Conservation (phyloP, 2,113 vertebrate genomes). For the Erythrocebus patas region DNA sequence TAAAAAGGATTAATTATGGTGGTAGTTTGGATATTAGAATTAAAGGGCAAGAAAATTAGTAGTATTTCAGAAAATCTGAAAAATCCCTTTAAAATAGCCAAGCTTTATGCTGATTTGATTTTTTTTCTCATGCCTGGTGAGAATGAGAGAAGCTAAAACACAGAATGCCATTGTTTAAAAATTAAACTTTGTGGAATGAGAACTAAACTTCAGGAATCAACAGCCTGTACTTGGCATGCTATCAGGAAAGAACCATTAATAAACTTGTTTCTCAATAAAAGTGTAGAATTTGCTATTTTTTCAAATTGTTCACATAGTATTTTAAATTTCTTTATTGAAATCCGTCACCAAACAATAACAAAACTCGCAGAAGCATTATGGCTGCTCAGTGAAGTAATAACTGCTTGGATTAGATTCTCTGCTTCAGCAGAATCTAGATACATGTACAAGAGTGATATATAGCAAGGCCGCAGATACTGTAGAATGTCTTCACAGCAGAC, state of each 20-base stretch:
- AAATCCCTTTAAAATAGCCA: background rate
- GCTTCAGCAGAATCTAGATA: conserved; percentile 57
- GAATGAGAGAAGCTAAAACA: background rate
- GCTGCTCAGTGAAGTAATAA: conserved; percentile 66
- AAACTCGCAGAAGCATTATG: conserved; percentile 21
- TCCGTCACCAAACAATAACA: conserved; percentile 51
- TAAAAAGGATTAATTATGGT: background rate
- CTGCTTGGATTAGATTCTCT: conserved; percentile 68
- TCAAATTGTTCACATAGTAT: background rate
- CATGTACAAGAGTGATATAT: conserved; percentile 51
- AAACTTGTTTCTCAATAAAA: conserved; percentile 29
- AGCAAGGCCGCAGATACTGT: conserved; percentile 28
- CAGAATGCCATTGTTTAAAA: background rate
- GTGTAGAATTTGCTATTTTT: background rate
- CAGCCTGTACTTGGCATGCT: background rate
- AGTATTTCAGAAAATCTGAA: background rate
- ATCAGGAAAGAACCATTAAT: conserved; percentile 3
- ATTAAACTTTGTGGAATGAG: background rate
- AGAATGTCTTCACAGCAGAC: conserved; percentile 56
- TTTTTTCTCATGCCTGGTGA: background rate
- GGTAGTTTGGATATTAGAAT: background rate
- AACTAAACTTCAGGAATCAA: background rate
- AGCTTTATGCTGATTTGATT: background rate
- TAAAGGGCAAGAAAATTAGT: background rate
- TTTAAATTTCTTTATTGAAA: conserved; percentile 43